phyloP scores from a whole-genome alignment of 2,797 vertebrate species.

The Gephyroberyx darwinii region DNA sequence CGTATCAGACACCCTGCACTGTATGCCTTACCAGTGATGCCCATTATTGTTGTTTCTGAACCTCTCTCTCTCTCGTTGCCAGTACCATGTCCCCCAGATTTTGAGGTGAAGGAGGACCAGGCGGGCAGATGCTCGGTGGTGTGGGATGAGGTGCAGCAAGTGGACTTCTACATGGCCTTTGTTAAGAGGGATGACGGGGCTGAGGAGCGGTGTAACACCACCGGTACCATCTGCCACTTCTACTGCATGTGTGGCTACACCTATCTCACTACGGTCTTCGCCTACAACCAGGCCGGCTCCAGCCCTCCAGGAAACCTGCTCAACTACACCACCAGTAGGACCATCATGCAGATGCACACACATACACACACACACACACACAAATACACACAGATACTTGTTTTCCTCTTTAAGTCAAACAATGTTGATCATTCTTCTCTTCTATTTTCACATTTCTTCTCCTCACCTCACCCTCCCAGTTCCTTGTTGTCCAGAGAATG shows the following conservation, averaged over 20 bases:
- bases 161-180: conserved; percentile 87
- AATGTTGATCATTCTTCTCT: not conserved
- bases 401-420: not conserved
- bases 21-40: not conserved
- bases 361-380: not conserved
- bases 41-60: not conserved
- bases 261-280: conserved; percentile 89
- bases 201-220: conserved; percentile 90
- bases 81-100: conserved; percentile 90
- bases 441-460: not conserved
- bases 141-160: conserved; percentile 81
- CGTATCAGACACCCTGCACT: not conserved
- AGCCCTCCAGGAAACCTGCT: conserved; percentile 83
- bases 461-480: conserved; percentile 72
- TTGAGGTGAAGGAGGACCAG: conserved; percentile 79
- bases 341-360: not conserved
- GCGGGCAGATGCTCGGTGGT: conserved; percentile 83
- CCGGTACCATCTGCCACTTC: conserved; percentile 82
- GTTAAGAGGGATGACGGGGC: conserved; percentile 91
- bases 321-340: conserved; percentile 91
- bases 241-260: conserved; percentile 89
- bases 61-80: conserved; percentile 19
- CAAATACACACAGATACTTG: not conserved
- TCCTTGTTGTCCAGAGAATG: conserved; percentile 88
- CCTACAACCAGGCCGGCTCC: conserved; percentile 88